These are phyloP conservation scores for Eumerus sabulonum DNA, from an alignment of 2,888 invertebrate genomes.

Conservation along the genomic window DNA sequence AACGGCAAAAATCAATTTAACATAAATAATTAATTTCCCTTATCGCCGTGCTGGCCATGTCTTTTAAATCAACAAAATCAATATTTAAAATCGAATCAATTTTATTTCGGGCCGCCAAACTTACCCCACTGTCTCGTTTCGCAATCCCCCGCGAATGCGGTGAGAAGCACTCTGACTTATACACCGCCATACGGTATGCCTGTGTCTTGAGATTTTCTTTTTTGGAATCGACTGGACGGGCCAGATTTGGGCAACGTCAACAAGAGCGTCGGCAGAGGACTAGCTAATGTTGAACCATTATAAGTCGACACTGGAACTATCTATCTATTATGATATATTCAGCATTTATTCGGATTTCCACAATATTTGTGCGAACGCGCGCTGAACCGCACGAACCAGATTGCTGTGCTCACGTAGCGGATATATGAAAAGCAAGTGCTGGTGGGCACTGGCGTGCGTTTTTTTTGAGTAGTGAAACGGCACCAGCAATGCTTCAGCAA, in stretches of 20 bases:
- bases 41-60: slow-evolving; percentile 71
- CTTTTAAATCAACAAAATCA: slow-evolving; percentile 78
- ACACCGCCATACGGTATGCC: slow-evolving; percentile 29
- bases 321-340: slow-evolving; percentile 67
- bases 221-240: slow-evolving; percentile 22
- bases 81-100: slow-evolving; percentile 79
- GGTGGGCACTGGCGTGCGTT: too few relatives aligned
- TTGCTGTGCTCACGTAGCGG: background rate
- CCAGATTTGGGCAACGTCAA: too few relatives aligned
- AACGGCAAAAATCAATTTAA: slow-evolving; percentile 70
- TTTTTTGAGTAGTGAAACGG: slow-evolving; percentile 10
- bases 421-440: slow-evolving; percentile 8
- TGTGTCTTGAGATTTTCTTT: slow-evolving; percentile 32
- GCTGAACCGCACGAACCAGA: too few relatives aligned
- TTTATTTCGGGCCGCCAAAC: slow-evolving; percentile 47
- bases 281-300: slow-evolving; percentile 61
- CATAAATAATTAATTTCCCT: slow-evolving; percentile 77
- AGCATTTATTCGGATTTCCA: slow-evolving; percentile 32
- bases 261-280: slow-evolving; percentile 22
- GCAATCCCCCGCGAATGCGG: slow-evolving; percentile 21
- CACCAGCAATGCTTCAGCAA: slow-evolving; percentile 48
- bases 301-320: slow-evolving; percentile 59
- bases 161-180: slow-evolving; percentile 57
- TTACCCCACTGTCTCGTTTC: slow-evolving; percentile 1
- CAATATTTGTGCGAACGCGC: slow-evolving; percentile 13